Percentiles rank a stretch among this genome's conserved stretches.
These are phyloP conservation scores for Echinometra lucunter DNA, from an alignment of 53 echinoderm and acorn worm species.

Conservation along the genomic window DNA sequence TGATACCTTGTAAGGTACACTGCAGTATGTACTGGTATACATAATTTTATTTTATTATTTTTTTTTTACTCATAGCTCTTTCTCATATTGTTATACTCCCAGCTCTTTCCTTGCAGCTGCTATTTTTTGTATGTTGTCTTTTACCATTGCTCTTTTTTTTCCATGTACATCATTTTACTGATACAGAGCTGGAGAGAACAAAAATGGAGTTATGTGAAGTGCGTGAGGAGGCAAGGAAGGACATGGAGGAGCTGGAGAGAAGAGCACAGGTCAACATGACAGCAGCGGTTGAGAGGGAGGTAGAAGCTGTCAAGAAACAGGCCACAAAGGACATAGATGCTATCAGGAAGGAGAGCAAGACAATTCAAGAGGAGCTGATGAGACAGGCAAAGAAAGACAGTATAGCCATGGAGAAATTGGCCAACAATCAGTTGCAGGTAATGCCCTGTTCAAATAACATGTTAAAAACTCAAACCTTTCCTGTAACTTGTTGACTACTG, in stretches of 20 bases:
- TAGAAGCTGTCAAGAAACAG: slow-evolving; percentile 40
- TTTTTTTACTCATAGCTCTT: no score
- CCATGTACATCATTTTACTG: not conserved
- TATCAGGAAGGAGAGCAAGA: not conserved
- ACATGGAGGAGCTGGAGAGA: slow-evolving; percentile 48
- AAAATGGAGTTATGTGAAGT: slow-evolving; percentile 39
- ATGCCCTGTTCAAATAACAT: not conserved
- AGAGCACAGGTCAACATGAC: not conserved
- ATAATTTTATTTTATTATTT: no score
- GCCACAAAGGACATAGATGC: not conserved
- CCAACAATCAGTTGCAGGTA: slow-evolving; percentile 4
- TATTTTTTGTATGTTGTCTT: no score
- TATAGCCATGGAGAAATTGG: slow-evolving; percentile 1
- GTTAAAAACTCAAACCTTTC: no score
- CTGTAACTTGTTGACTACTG: no score
- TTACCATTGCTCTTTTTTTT: no score
- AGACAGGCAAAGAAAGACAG: not conserved
- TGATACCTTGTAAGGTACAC: no score
- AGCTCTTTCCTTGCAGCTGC: no score
- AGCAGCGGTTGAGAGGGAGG: slow-evolving; percentile 9
- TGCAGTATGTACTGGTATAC: no score
- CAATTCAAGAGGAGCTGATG: not conserved
- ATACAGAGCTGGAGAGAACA: slow-evolving; percentile 51
- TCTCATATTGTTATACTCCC: no score
- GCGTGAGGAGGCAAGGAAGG: slow-evolving; percentile 29